Conservation (phyloP, 1,140 invertebrate genomes). For the Heliconius hewitsoni region DNA sequence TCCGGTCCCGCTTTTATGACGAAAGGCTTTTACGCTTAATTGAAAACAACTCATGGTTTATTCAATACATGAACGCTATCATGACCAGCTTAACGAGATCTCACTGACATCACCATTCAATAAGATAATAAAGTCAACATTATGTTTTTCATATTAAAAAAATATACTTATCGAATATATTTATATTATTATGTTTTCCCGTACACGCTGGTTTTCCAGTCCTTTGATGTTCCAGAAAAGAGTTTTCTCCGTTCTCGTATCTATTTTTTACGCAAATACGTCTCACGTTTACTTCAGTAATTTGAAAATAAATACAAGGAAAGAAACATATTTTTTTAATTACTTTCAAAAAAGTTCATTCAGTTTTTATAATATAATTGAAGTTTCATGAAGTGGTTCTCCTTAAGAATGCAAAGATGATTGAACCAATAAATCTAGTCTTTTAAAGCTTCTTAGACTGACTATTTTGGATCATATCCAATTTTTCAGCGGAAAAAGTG, state of each 20-base stretch:
- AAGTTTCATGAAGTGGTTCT: neutral
- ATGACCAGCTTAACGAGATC: conserved; percentile 54
- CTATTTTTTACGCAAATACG: no score
- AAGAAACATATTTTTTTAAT: neutral
- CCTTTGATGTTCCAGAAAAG: neutral
- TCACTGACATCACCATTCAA: conserved; percentile 33
- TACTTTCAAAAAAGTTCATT: neutral
- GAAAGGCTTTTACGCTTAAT: conserved; percentile 76
- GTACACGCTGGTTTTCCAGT: neutral
- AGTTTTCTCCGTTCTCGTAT: no score
- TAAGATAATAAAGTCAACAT: neutral
- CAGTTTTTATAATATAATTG: neutral
- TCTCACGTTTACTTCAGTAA: no score
- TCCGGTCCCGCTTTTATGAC: conserved; percentile 67
- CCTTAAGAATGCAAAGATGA: conserved; percentile 12
- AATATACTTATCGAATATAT: neutral
- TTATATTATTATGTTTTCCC: neutral
- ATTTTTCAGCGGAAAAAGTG: neutral
- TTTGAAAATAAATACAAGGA: no score
- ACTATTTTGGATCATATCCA: conserved; percentile 5
- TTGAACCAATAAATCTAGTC: conserved; percentile 3
- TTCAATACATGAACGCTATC: conserved; percentile 61
- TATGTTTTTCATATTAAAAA: neutral
- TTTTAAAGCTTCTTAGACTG: conserved; percentile 14
- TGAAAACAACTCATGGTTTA: conserved; percentile 79